Evolutionary conservation across 2,113 vertebrate genomes (phyloP).

Genomic region (Ginglymostoma cirratum): DNA sequence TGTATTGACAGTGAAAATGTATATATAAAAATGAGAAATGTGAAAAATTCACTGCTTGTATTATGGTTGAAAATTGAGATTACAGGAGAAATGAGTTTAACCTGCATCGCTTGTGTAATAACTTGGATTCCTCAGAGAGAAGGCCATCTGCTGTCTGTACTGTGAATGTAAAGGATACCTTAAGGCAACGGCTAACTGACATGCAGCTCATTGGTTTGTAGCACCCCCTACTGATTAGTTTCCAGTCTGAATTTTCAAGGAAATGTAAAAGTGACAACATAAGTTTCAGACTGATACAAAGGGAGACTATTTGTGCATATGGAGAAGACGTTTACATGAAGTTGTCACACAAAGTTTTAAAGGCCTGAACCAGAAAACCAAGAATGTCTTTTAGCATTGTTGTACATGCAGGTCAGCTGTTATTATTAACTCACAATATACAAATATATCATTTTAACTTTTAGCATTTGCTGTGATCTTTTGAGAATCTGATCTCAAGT

Average conservation of each 20-base stretch:
- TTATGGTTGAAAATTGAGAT: neutral
- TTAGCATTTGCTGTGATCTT: neutral
- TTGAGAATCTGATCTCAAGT: neutral
- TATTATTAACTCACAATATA: neutral
- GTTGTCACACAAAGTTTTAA: neutral
- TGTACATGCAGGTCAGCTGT: neutral
- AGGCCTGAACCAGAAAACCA: neutral
- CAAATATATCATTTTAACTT: neutral
- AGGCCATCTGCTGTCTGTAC: constrained; percentile 8
- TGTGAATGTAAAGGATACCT: neutral
- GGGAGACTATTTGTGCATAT: neutral
- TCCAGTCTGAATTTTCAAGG: neutral
- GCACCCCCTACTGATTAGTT: constrained; percentile 32
- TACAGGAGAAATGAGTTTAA: constrained; percentile 13
- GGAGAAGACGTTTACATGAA: neutral
- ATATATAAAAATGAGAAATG: neutral
- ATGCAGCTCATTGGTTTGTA: constrained; percentile 3
- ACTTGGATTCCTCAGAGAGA: neutral
- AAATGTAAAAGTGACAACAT: neutral
- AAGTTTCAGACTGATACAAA: neutral
- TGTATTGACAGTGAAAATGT: neutral
- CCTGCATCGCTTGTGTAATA: constrained; percentile 23
- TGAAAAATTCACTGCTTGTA: neutral
- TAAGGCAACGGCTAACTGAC: neutral
- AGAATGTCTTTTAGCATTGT: neutral